Conservation (phyloP, 2,113 vertebrate genomes). For the Morone saxatilis region DNA sequence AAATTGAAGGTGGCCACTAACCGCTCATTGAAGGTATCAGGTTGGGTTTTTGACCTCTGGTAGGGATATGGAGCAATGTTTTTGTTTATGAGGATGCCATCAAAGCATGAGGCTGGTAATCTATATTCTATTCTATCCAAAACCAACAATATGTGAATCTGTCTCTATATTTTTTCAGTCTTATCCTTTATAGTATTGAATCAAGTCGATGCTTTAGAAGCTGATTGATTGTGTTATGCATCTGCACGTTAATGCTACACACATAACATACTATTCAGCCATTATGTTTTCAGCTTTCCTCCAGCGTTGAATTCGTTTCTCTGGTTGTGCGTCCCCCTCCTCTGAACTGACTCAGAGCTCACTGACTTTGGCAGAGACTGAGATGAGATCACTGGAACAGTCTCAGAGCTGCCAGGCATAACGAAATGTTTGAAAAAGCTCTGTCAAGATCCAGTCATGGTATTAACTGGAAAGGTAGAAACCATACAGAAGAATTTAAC, state of each 20-base stretch:
- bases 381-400: conserved; percentile 66
- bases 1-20: conserved; percentile 27
- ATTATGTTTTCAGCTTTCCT: neutral
- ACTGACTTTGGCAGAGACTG: conserved; percentile 27
- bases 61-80: neutral
- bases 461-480: neutral
- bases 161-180: neutral
- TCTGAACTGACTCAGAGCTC: conserved; percentile 31
- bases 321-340: conserved; percentile 25
- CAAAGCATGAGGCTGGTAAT: too few relatives aligned
- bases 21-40: neutral
- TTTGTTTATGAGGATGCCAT: neutral
- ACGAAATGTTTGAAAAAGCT: conserved; percentile 17
- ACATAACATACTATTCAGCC: neutral
- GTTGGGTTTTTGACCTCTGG: neutral
- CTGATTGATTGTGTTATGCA: neutral
- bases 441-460: neutral
- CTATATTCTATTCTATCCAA: neutral
- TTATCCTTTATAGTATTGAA: neutral
- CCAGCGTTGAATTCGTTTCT: neutral
- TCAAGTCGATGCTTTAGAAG: neutral
- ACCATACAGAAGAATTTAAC: neutral
- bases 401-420: conserved; percentile 38
- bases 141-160: neutral
- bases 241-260: neutral